Evolutionary conservation across 2,797 vertebrate species (phyloP).

Genomic region (Vultur gryphus): DNA sequence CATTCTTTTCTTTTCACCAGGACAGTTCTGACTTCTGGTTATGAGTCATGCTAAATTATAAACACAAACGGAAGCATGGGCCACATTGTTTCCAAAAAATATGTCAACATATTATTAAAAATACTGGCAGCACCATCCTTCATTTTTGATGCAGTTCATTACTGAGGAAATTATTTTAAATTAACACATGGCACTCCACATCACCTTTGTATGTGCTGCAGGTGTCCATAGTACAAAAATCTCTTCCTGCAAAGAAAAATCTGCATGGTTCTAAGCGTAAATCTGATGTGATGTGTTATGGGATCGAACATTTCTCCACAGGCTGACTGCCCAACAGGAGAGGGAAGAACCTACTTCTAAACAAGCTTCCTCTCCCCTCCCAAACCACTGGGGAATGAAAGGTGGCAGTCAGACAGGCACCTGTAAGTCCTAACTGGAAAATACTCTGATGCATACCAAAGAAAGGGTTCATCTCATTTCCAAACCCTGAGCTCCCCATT

Average conservation of each 20-base stretch:
- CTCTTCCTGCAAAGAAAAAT: not conserved
- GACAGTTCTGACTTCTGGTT: constrained; percentile 25
- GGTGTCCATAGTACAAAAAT: not conserved
- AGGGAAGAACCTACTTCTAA: not conserved
- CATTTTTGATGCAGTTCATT: not conserved
- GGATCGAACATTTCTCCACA: not conserved
- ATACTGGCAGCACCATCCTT: not conserved
- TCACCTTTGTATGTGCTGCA: not conserved
- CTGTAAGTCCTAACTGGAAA: not conserved
- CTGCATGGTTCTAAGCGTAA: not conserved
- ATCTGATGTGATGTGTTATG: not conserved
- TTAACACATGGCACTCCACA: not conserved
- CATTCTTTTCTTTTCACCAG: constrained; percentile 40
- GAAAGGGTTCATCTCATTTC: not conserved
- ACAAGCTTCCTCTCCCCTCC: not conserved
- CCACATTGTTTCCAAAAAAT: not conserved
- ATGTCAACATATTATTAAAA: not conserved
- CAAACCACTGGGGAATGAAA: not conserved
- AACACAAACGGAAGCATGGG: constrained; percentile 7
- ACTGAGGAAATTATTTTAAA: not conserved
- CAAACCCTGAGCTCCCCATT: not conserved
- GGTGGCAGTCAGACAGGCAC: not conserved
- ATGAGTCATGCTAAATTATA: constrained; percentile 45
- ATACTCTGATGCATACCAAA: not conserved
- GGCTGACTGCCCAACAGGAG: not conserved